A percentile compares a stretch with the other conserved stretches of the same genome.
phyloP scores from a whole-genome alignment of 2,797 vertebrate genomes.

The Agapornis canus region DNA sequence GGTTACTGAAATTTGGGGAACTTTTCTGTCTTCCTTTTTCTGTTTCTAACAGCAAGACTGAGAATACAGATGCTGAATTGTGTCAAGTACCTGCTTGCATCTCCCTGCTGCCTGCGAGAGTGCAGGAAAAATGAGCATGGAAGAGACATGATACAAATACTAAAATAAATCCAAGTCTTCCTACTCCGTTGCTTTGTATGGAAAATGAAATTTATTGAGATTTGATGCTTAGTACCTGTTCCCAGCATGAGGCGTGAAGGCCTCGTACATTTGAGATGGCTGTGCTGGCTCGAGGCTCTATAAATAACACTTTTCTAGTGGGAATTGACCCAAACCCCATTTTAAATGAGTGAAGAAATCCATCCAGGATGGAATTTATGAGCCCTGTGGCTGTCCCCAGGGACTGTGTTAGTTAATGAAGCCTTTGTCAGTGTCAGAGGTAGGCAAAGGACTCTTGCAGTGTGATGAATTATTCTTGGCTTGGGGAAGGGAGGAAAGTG shows the following conservation, averaged over 20 bases:
- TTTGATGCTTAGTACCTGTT: background rate
- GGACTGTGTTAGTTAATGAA: background rate
- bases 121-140: background rate
- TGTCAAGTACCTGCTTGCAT: background rate
- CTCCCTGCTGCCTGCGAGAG: background rate
- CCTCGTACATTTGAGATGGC: background rate
- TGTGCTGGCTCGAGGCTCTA: background rate
- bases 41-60: background rate
- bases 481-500: background rate
- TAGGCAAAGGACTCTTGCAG: background rate
- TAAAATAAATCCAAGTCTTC: background rate
- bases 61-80: background rate
- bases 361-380: slow-evolving; percentile 14
- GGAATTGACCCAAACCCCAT: slow-evolving; percentile 22
- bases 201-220: background rate
- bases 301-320: background rate
- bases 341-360: slow-evolving; percentile 22
- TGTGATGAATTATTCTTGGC: background rate
- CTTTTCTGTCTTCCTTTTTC: background rate
- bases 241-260: background rate
- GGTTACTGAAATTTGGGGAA: background rate
- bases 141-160: background rate
- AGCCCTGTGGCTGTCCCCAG: background rate
- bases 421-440: slow-evolving; percentile 1
- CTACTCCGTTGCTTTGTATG: background rate